These are phyloP conservation scores for Rhamnusium bicolor DNA, from an alignment of 2,888 invertebrate species.

Conservation along the genomic window DNA sequence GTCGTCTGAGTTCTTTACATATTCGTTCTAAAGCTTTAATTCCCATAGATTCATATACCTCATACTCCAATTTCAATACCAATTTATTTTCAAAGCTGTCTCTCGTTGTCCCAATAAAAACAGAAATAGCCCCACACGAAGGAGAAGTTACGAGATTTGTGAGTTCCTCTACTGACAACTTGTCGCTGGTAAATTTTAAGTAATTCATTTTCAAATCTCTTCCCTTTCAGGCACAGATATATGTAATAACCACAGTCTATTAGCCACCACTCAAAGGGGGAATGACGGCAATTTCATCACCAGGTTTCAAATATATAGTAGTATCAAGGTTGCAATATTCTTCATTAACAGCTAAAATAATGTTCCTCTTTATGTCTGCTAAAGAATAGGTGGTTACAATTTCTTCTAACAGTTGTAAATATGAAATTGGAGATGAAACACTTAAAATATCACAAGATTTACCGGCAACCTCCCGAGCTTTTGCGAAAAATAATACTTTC, in stretches of 20 bases:
- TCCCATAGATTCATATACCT: conserved; percentile 95
- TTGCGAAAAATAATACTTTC: conserved; percentile 90
- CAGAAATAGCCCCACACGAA: conserved; percentile 89
- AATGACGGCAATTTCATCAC: conserved; percentile 92
- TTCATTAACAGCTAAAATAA: conserved; percentile 89
- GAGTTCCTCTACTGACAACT: conserved; percentile 80
- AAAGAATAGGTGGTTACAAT: conserved; percentile 79
- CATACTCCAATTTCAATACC: conserved; percentile 92
- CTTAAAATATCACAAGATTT: conserved; percentile 73
- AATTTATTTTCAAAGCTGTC: conserved; percentile 87
- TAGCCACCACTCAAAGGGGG: conserved; percentile 95
- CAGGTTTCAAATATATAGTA: conserved; percentile 73
- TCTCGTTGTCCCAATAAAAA: conserved; percentile 92
- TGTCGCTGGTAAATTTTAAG: conserved; percentile 78
- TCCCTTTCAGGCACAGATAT: not conserved
- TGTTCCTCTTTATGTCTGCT: conserved; percentile 77
- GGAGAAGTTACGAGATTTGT: conserved; percentile 79
- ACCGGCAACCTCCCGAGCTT: conserved; percentile 88
- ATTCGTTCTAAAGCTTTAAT: conserved; percentile 85
- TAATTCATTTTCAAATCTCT: conserved; percentile 75
- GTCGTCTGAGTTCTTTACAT: conserved; percentile 80
- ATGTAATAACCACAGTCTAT: not conserved
- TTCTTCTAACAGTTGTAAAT: conserved; percentile 75
- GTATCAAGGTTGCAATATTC: conserved; percentile 78
- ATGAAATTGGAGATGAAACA: conserved; percentile 73